Conservation (phyloP, 30 jellyfish, hydroid and myxozoan species). For the Pelagia noctiluca region DNA sequence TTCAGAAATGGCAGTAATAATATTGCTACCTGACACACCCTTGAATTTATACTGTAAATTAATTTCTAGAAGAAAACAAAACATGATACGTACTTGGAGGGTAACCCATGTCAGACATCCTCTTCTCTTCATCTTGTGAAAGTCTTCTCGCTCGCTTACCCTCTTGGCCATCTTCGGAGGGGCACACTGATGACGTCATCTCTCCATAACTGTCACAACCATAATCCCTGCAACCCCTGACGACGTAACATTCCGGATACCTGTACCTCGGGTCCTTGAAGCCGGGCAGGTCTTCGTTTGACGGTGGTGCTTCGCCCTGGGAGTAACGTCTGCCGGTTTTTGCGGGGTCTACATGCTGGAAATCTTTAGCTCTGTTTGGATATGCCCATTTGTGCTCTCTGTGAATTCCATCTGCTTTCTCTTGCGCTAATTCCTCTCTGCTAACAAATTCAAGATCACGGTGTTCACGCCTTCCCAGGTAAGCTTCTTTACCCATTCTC, state of each 20-base stretch:
- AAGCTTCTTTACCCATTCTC: constrained; percentile 6
- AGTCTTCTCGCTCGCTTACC: background rate
- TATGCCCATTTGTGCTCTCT: constrained; percentile 1
- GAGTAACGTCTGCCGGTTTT: background rate
- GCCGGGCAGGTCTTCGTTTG: background rate
- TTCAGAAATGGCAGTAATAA: no score
- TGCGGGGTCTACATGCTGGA: background rate
- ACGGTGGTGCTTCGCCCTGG: no score
- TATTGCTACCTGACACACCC: no score
- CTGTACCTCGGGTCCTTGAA: background rate
- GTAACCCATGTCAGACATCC: background rate
- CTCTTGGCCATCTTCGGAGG: background rate
- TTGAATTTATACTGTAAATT: background rate
- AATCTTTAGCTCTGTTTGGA: background rate
- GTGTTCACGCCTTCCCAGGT: background rate
- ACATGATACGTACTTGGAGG: background rate
- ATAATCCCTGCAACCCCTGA: background rate
- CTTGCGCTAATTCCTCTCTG: background rate
- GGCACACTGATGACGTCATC: background rate
- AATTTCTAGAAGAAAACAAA: background rate
- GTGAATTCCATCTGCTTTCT: background rate
- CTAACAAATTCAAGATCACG: background rate
- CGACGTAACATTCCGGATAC: background rate
- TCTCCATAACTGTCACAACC: constrained; percentile 5
- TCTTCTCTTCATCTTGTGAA: background rate